Evolutionary conservation across 2,113 vertebrate genomes (phyloP), one percentile per base, ranked within the genome.

Genomic region (Istiophorus platypterus): DNA sequence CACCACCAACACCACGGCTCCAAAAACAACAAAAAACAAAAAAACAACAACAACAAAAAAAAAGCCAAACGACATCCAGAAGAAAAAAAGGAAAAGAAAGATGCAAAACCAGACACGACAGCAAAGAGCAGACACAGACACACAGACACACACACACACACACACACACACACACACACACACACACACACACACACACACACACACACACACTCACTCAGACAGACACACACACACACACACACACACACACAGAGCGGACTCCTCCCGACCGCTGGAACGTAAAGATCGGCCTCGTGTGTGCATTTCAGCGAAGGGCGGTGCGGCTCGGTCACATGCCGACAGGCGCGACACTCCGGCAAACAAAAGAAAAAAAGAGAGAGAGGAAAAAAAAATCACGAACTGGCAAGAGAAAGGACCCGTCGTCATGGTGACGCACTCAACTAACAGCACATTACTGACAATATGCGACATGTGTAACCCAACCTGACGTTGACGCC

Each of bases 381-480:
- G 8, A 37, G 8, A 37, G 8, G 4, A 37, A 4, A 5, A 37
- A 67, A 29, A 78, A 66, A 57, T 68, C 72, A 74, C 77, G 71
- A 61, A 82, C 86, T 58, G 71, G 72, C 81, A 79, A 59, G 27
- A 88, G 84, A 75, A 34, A 49, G 76, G 82, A 89, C 80, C 80
- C 54, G 88, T 87, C 85, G 80, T 64, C n/a, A 72, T 14, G 72
- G 72, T 24, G 78, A 86, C 72, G 26, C 65, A 42, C 64, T 57
- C 69, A 12, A 69, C 86, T 89, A 80, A 92, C 90, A 82, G 88
- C 90, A 90, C 84, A 85, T 82, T 57, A 76, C 76, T 87, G 86
- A 89, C 86, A 63, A 63, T 63, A 70, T 49, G 22, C 47, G 45
- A 86, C 78, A 78, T 2, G 74, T 82, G 79, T 85, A 65, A 91